These are phyloP conservation scores for Spodoptera picta DNA, from an alignment of 2,888 invertebrate species.

Conservation along the genomic window DNA sequence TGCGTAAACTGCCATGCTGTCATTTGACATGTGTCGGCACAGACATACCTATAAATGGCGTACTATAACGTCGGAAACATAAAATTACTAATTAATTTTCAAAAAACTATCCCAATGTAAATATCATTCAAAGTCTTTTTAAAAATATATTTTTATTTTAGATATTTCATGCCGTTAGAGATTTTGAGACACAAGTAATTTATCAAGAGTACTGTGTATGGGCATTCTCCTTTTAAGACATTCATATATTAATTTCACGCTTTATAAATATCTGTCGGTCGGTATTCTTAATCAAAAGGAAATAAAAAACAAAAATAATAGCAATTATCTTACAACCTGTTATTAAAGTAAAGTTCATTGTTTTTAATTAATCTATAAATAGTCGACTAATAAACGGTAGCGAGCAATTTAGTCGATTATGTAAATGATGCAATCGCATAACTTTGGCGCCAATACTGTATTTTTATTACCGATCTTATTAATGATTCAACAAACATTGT, in stretches of 20 bases:
- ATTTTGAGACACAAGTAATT: no score
- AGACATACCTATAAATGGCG: no score
- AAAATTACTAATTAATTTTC: no score
- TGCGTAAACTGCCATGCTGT: no score
- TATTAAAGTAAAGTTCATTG: constrained; percentile 27
- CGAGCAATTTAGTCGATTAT: constrained; percentile 34
- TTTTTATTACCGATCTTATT: not conserved
- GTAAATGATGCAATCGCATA: constrained; percentile 29
- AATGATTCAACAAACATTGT: no score
- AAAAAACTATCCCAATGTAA: no score
- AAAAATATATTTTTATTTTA: no score
- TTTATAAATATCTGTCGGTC: constrained; percentile 8
- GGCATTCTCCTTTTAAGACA: constrained; percentile 14
- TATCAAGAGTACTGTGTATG: no score
- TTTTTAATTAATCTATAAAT: constrained; percentile 31
- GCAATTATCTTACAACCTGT: constrained; percentile 15
- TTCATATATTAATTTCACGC: constrained; percentile 15
- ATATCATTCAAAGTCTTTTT: no score
- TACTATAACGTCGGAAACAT: no score
- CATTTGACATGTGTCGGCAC: no score
- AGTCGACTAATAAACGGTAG: constrained; percentile 30
- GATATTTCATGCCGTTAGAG: no score
- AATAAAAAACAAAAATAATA: constrained; percentile 17
- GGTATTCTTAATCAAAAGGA: constrained; percentile 17
- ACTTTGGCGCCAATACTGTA: constrained; percentile 11